A percentile compares a stretch with the other conserved stretches of the same genome.
phyloP scores from a whole-genome alignment of 1,140 invertebrate species.

The Drosophila pseudoobscura region DNA sequence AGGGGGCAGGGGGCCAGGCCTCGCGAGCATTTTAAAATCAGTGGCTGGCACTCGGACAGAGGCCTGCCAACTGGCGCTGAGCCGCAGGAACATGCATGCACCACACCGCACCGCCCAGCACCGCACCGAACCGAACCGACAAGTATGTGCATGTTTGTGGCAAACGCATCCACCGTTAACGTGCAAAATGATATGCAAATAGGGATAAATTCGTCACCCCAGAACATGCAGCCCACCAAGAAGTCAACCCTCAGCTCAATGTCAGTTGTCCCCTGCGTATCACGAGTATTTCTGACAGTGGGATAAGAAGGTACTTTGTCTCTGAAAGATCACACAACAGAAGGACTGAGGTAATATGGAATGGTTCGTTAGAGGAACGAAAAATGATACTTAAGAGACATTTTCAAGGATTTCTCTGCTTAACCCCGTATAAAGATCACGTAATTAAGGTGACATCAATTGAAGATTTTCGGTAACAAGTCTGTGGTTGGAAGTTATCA shows the following conservation, averaged over 20 bases:
- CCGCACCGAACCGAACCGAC: not conserved
- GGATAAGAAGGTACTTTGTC: too few relatives aligned
- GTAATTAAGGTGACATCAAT: too few relatives aligned
- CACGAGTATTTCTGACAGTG: too few relatives aligned
- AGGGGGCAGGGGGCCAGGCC: too few relatives aligned
- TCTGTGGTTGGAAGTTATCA: not conserved
- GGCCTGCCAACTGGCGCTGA: slow-evolving; percentile 48
- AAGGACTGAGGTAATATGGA: too few relatives aligned
- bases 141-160: slow-evolving; percentile 27
- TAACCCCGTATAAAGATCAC: too few relatives aligned
- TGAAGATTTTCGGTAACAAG: not conserved
- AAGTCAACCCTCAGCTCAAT: slow-evolving; percentile 30
- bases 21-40: slow-evolving; percentile 65
- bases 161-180: slow-evolving; percentile 63
- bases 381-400: too few relatives aligned
- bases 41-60: slow-evolving; percentile 33
- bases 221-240: slow-evolving; percentile 2
- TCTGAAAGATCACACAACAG: too few relatives aligned
- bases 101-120: not conserved
- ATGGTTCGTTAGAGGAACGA: too few relatives aligned
- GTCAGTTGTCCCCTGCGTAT: not conserved
- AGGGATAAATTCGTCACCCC: slow-evolving; percentile 75
- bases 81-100: slow-evolving; percentile 37
- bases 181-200: slow-evolving; percentile 82
- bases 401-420: too few relatives aligned